Percentiles rank a stretch among this genome's conserved stretches.
Evolutionary conservation across 1,140 invertebrate species (phyloP).

Genomic region (Proctacanthus coquilletti): DNA sequence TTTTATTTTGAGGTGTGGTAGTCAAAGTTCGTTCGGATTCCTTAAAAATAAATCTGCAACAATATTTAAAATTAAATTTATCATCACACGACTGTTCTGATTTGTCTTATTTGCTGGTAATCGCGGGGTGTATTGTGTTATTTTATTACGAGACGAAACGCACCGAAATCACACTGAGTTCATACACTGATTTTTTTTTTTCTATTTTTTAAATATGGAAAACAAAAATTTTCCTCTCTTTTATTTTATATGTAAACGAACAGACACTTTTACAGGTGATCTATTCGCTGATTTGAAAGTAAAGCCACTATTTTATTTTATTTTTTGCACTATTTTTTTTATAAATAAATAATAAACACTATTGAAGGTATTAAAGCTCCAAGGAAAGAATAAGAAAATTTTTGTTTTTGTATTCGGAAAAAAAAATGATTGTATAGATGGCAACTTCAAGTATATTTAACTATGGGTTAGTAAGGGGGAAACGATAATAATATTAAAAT

Average conservation of each 20-base stretch:
- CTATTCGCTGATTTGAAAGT: constrained; percentile 2
- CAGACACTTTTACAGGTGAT: constrained; percentile 1
- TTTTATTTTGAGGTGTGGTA: not conserved
- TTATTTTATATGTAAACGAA: not conserved
- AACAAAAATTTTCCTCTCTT: constrained; percentile 2
- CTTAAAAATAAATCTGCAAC: not conserved
- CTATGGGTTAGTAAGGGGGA: not conserved
- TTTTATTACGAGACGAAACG: no score
- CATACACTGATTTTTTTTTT: no score
- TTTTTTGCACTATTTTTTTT: constrained; percentile 5
- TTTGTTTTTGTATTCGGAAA: not conserved
- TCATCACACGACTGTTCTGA: no score
- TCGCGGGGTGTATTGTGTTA: no score
- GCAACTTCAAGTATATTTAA: no score
- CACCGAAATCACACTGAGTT: no score
- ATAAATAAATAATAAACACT: constrained; percentile 5
- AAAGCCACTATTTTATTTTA: constrained; percentile 13
- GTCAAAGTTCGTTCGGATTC: not conserved
- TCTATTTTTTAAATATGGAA: constrained; percentile 8
- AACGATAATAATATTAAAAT: constrained; percentile 1
- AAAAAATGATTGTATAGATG: not conserved
- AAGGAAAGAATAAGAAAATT: constrained; percentile 15
- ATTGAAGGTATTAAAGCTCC: not conserved
- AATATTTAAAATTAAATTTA: no score
- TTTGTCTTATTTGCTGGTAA: no score